Evolutionary conservation across 2,888 invertebrate species (phyloP).

Genomic region (Timema podura): DNA sequence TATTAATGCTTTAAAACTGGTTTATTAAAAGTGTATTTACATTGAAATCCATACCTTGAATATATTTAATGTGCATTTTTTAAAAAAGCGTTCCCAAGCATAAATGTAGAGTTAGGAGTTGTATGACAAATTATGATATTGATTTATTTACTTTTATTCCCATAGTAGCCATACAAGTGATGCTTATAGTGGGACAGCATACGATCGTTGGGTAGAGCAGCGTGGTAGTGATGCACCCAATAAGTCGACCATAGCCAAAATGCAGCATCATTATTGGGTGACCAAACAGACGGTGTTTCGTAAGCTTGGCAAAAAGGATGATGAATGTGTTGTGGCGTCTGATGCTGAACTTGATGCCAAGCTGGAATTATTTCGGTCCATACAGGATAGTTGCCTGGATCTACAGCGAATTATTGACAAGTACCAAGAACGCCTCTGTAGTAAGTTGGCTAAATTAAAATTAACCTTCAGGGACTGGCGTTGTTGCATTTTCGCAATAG

Average conservation of each 20-base stretch:
- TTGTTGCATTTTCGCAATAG: too few species aligned
- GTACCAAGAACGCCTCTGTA: constrained; percentile 89
- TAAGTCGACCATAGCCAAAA: constrained; percentile 53
- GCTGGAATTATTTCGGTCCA: constrained; percentile 86
- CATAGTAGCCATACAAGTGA: constrained; percentile 24
- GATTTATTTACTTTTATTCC: too few species aligned
- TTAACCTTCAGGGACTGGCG: too few species aligned
- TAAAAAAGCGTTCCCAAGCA: too few species aligned
- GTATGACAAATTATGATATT: too few species aligned
- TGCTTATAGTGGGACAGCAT: constrained; percentile 41
- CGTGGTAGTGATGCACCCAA: constrained; percentile 40
- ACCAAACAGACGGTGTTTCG: constrained; percentile 92
- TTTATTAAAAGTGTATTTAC: too few species aligned
- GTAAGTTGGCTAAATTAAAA: too few species aligned
- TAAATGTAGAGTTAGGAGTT: too few species aligned
- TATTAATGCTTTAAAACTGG: too few species aligned
- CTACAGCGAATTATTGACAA: constrained; percentile 85
- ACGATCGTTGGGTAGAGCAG: constrained; percentile 52
- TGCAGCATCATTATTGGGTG: constrained; percentile 98
- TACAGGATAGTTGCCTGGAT: constrained; percentile 84
- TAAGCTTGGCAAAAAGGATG: constrained; percentile 94
- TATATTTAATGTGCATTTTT: too few species aligned
- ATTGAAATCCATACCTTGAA: too few species aligned
- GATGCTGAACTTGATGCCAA: constrained; percentile 97
- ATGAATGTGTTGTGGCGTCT: constrained; percentile 92